These are phyloP conservation scores for Clupea harengus DNA, from an alignment of 2,113 vertebrate genomes.

Conservation along the genomic window DNA sequence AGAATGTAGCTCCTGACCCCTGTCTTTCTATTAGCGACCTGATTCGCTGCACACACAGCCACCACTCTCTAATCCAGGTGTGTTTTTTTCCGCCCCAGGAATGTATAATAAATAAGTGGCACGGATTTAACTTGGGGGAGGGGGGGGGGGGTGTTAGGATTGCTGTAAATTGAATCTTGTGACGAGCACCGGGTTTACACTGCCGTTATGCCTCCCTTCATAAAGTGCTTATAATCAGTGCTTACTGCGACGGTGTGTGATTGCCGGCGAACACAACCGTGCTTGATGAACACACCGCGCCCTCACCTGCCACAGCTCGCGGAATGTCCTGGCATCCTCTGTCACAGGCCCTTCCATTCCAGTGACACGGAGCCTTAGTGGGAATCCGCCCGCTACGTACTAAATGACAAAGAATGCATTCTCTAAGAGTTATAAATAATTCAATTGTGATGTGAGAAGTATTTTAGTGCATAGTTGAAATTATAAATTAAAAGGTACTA, in stretches of 20 bases:
- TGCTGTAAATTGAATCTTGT: constrained; percentile 13
- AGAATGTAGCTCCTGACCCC: neutral
- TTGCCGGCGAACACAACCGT: neutral
- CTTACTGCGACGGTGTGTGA: neutral
- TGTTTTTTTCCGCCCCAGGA: neutral
- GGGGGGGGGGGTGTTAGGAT: neutral
- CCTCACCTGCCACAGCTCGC: neutral
- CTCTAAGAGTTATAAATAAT: neutral
- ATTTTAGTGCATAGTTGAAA: too few relatives aligned
- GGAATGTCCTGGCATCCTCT: neutral
- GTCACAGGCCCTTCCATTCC: neutral
- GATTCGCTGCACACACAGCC: constrained; percentile 18
- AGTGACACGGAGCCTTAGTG: neutral
- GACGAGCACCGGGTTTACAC: neutral
- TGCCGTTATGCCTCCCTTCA: neutral
- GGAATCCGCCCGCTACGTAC: neutral
- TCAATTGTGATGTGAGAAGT: too few relatives aligned
- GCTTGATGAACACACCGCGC: neutral
- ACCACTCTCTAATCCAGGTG: constrained; percentile 35
- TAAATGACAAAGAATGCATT: neutral
- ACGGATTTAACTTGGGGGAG: neutral
- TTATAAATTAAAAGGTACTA: too few relatives aligned
- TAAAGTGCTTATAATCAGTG: constrained; percentile 19
- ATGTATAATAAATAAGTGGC: neutral
- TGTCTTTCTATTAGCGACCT: constrained; percentile 11